phyloP scores from a whole-genome alignment of 2,888 invertebrate species.

The Hirtodrosophila confusa region DNA sequence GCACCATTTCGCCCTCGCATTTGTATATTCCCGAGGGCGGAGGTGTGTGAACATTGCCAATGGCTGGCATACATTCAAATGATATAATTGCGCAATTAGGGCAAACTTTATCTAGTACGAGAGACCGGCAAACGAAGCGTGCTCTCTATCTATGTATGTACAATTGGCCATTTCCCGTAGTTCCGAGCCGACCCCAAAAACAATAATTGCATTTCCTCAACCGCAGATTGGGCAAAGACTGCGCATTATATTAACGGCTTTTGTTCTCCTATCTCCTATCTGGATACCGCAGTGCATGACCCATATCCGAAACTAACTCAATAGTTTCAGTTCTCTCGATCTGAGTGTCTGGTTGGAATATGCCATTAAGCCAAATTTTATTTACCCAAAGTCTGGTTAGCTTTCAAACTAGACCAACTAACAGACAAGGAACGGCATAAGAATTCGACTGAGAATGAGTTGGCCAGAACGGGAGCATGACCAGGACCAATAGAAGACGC shows the following conservation, averaged over 20 bases:
- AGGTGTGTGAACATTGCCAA: constrained; percentile 9
- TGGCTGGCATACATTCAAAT: constrained; percentile 41
- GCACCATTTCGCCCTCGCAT: background rate
- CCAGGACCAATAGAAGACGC: no score
- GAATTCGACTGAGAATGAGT: no score
- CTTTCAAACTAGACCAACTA: no score
- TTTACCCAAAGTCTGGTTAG: no score
- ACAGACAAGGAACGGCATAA: no score
- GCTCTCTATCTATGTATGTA: constrained; percentile 12
- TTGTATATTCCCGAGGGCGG: constrained; percentile 19
- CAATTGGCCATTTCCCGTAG: constrained; percentile 33
- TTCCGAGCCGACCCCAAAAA: constrained; percentile 22
- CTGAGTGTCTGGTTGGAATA: no score
- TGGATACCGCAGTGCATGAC: no score
- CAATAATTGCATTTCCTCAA: constrained; percentile 47
- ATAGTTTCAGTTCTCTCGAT: no score
- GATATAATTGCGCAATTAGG: constrained; percentile 64
- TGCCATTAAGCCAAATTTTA: no score
- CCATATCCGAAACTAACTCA: no score
- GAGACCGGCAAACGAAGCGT: constrained; percentile 20
- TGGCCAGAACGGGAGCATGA: no score
- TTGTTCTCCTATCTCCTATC: background rate
- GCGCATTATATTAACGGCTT: constrained; percentile 5
- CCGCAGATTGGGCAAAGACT: constrained; percentile 20
- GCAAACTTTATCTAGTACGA: constrained; percentile 25